Evolutionary conservation across 30 jellyfish, hydroid and myxozoan species (phyloP).

Genomic region (Turritopsis rubra): DNA sequence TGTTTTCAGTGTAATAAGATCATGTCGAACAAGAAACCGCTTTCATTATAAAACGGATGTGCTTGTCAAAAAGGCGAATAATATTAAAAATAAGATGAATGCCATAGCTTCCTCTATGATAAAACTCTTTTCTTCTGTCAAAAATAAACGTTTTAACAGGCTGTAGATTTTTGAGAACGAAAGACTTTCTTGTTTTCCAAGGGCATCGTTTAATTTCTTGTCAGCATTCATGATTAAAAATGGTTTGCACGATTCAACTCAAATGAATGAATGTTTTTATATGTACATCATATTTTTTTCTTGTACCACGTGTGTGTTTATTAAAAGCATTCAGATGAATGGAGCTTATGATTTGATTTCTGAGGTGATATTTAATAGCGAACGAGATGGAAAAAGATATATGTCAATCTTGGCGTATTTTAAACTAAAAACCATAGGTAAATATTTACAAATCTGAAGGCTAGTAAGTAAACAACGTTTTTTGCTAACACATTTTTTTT

Average conservation of each 20-base stretch:
- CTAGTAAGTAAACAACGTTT: background rate
- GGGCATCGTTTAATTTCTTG: background rate
- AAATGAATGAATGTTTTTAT: background rate
- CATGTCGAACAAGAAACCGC: constrained; percentile 19
- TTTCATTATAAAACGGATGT: constrained; percentile 18
- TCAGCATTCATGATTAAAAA: background rate
- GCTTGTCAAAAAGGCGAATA: constrained; percentile 17
- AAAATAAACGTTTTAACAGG: background rate
- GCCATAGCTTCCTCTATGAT: constrained; percentile 18
- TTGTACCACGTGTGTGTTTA: background rate
- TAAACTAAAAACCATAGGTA: background rate
- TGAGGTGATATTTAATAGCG: background rate
- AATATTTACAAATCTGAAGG: background rate
- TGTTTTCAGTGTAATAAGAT: background rate
- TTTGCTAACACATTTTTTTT: background rate
- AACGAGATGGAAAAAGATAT: background rate
- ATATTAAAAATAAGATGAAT: constrained; percentile 1
- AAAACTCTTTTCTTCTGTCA: constrained; percentile 13
- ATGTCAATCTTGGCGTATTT: background rate
- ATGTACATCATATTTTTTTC: background rate
- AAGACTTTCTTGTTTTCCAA: background rate
- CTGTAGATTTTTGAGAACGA: background rate
- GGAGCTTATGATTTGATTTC: background rate
- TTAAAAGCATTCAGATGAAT: background rate
- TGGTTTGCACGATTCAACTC: background rate